Evolutionary conservation across 2,797 vertebrate species (phyloP), one percentile per base, ranked within the genome.

Genomic region (Distichodus sexfasciatus): DNA sequence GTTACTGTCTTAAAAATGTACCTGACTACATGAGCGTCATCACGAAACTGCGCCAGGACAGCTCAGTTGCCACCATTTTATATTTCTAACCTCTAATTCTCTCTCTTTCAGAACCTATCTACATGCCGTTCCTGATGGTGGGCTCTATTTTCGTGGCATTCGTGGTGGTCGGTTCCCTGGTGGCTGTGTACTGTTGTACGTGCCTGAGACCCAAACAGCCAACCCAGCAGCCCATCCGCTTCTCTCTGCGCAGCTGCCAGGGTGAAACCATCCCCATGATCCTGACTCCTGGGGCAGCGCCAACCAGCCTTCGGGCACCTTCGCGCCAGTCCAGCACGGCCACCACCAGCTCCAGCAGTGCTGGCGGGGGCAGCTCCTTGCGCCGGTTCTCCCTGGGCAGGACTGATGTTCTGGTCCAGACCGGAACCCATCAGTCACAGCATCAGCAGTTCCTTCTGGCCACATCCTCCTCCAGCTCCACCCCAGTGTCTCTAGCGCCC

Each of bases 221-320:
- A 0, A 91, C 93, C 0, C 95, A 94, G 33, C 95, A 93, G 84
- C 93, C 96, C 0, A 94, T 96, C 43, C 93, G 94, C 48, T 97
- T 98, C 87, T 96, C 96, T 0, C 90, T 98, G 71, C 93, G 94
- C 41, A 95, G 93, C 88, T 95, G 90, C 77, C 97, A 97, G 87
- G 94, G 94, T 0, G 97, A 99, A 85, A 96, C 97, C 75, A 93
- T 99, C 57, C 97, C 97, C 79, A 98, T 99, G 97, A 98, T 99
- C 87, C 80, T 96, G 78, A 92, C 94, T 59, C 89, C 63, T 6
- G 70, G 70, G 29, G 9, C 94, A 0, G 90, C 93, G 1, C 93
- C 93, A 0, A 82, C 91, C 0, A 93, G 85, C 81, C 91, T 95
- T 76, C 90, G 97, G 12, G 87, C 95, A 0, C 95, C 95, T 0